Evolutionary conservation across 2,797 vertebrate genomes (phyloP).

Genomic region (Parauchenoglanis punctatus): DNA sequence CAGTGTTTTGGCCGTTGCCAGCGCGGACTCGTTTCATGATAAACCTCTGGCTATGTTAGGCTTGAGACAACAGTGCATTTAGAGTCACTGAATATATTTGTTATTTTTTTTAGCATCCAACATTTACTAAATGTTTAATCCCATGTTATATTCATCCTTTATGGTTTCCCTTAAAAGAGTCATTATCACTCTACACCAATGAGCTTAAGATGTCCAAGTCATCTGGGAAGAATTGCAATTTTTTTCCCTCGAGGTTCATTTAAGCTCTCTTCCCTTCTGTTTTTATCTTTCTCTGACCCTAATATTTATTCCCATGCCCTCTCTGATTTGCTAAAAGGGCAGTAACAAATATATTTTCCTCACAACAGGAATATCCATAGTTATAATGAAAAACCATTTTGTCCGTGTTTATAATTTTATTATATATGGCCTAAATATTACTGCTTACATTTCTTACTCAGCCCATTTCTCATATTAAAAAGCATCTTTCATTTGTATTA

Average conservation of each 20-base stretch:
- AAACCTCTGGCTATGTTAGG: conserved; percentile 20
- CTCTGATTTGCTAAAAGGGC: conserved; percentile 22
- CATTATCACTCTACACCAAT: conserved; percentile 1
- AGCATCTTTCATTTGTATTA: neutral
- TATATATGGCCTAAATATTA: neutral
- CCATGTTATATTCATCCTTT: neutral
- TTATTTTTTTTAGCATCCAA: neutral
- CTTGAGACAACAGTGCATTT: conserved; percentile 33
- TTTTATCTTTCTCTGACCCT: conserved; percentile 27
- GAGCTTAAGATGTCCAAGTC: conserved; percentile 9
- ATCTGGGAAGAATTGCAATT: conserved; percentile 22
- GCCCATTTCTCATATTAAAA: neutral
- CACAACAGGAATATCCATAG: conserved; percentile 32
- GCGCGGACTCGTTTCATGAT: conserved; percentile 31
- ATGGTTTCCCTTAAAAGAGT: conserved; percentile 17
- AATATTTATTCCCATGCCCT: conserved; percentile 51
- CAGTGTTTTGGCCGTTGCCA: conserved; percentile 50
- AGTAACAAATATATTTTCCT: conserved; percentile 6
- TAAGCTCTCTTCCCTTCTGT: conserved; percentile 7
- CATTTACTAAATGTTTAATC: conserved; percentile 16
- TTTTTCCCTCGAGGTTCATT: conserved; percentile 26
- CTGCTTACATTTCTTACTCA: neutral
- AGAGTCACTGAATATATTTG: conserved; percentile 11
- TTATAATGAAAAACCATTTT: conserved; percentile 12
- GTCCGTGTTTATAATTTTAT: neutral